Conservation (phyloP, 2,797 vertebrate genomes). For the Channa striata region DNA sequence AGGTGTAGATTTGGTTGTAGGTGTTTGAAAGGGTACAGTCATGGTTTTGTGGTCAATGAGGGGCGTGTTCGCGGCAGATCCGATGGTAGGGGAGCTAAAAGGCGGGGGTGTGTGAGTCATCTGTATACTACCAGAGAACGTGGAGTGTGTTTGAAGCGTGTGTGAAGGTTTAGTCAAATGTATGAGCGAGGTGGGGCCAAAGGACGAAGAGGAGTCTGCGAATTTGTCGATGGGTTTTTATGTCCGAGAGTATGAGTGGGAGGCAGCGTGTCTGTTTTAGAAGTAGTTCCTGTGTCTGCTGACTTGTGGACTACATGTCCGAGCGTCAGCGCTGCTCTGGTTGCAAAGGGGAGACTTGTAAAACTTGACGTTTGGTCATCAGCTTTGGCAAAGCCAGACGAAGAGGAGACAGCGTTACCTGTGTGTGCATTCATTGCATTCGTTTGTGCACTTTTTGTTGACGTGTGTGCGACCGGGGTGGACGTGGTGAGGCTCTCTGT, state of each 20-base stretch:
- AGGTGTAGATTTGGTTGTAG: slow-evolving; percentile 3
- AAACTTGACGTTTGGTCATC: slow-evolving; percentile 3
- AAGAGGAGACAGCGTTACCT: neutral
- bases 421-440: neutral
- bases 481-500: slow-evolving; percentile 15
- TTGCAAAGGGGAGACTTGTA: slow-evolving; percentile 9
- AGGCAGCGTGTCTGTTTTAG: neutral
- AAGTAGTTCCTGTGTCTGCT: neutral
- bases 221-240: slow-evolving; percentile 1
- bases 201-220: slow-evolving; percentile 1
- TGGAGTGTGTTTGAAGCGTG: slow-evolving; percentile 7
- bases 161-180: slow-evolving; percentile 6
- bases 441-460: slow-evolving; percentile 13
- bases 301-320: slow-evolving; percentile 26
- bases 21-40: neutral
- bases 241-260: neutral
- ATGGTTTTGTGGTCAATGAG: neutral
- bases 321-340: neutral
- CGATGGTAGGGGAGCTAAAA: neutral
- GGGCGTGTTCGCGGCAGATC: neutral
- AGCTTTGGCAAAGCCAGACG: neutral
- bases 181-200: neutral
- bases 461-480: neutral
- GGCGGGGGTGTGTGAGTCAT: neutral
- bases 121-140: neutral